These are phyloP conservation scores for Tetranychus piercei DNA, from an alignment of 2,888 invertebrate species.

Conservation along the genomic window DNA sequence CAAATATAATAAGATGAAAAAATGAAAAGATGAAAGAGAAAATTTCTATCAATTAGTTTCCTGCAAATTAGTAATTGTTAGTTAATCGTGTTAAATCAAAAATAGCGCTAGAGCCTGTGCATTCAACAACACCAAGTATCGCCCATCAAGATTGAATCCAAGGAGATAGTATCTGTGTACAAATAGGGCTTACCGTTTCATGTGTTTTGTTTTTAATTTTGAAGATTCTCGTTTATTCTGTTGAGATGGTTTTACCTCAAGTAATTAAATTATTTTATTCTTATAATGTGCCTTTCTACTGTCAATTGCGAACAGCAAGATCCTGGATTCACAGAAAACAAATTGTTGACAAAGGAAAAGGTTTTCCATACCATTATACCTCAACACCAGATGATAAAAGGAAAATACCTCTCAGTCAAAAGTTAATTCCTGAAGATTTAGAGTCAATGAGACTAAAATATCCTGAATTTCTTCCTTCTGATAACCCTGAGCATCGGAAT, in stretches of 20 bases:
- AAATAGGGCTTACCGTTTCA: too few species aligned
- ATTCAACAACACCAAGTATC: too few species aligned
- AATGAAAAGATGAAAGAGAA: too few species aligned
- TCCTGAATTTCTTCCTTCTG: conserved; percentile 81
- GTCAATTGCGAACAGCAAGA: background rate
- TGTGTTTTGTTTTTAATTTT: too few species aligned
- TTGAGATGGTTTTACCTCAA: background rate
- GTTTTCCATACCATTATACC: background rate
- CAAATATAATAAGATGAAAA: too few species aligned
- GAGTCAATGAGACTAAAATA: conserved; percentile 36
- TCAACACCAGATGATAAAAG: background rate
- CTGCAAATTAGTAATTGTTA: too few species aligned
- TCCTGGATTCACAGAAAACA: background rate
- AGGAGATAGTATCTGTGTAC: too few species aligned
- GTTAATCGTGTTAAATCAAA: too few species aligned
- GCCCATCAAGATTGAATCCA: too few species aligned
- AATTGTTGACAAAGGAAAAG: background rate
- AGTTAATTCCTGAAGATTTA: conserved; percentile 3
- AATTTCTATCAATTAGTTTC: too few species aligned
- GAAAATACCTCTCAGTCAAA: background rate
- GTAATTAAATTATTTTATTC: background rate
- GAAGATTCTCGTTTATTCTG: too few species aligned
- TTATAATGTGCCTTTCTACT: background rate
- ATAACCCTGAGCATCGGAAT: conserved; percentile 57
- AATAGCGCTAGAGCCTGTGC: too few species aligned